Evolutionary conservation across 1,140 invertebrate species (phyloP), one percentile per base, ranked within the genome.

Genomic region (Aphelenchoides fujianensis): DNA sequence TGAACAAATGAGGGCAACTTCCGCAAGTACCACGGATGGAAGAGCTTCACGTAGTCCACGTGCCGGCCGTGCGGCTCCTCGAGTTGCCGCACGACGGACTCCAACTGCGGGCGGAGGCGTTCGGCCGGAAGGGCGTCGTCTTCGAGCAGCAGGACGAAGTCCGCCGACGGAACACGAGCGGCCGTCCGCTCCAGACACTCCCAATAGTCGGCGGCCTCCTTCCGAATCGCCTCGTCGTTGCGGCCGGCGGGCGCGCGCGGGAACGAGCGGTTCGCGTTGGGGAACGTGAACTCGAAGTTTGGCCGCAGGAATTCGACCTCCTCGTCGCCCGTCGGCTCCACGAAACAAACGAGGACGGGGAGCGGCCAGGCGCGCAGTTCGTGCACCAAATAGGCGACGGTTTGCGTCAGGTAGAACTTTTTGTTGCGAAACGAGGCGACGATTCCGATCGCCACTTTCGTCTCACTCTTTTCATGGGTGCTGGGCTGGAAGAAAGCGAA

Each of bases 41-140:
- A 68, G 16, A 68, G 34, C 63, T 68, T 68, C 64, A 68, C 67
- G 27, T 70, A 68, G 62, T 68, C 67, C 7, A 68, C 30, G 9
- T 68, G 57, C 19, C 16, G 12, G 16, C 12, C 12, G 23, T 23
- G 41, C 23, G 12, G 12, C 12, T 48, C 23, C 9, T 68, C 55
- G 12, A 67, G 12, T 67, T 69, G 55, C 28, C 12, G 23, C 67
- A 69, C 34, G 9, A 68, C 7, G 16, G 67, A 68, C 12, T 68
- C 71, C 9, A 68, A 16, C 12, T 7, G 9, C 7, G 12, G 12
- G 23, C 12, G n/a, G 30, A 68, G 9, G n/a, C 36, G 30, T 5
- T 12, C 7, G 5, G 27, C 7, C 9, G 67, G 61, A 12, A 68
- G 27, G 5, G 67, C 67, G 32, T 68, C 67, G 67, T 68, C 67